These are phyloP conservation scores for Crotalus horridus DNA, from an alignment of 2,113 vertebrate genomes.

Conservation along the genomic window DNA sequence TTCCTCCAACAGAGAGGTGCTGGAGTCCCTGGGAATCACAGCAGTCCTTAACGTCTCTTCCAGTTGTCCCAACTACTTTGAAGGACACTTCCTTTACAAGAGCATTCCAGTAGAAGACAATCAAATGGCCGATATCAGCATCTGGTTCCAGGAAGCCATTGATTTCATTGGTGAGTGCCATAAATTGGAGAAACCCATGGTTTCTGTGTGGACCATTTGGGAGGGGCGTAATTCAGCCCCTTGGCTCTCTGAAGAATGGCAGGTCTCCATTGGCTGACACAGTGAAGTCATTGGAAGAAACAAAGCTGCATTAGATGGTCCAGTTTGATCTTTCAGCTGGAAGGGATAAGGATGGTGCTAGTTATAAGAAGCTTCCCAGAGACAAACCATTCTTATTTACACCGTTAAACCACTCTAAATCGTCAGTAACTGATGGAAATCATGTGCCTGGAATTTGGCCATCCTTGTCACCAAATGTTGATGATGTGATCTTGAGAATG, in stretches of 20 bases:
- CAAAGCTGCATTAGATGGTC: neutral
- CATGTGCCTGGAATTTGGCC: neutral
- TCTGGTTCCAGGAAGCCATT: conserved; percentile 82
- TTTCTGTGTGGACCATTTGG: too few relatives aligned
- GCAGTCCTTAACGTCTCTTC: conserved; percentile 85
- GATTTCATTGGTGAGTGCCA: conserved; percentile 77
- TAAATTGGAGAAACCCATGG: neutral
- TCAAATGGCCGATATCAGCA: conserved; percentile 78
- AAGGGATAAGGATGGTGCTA: neutral
- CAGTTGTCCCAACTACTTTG: conserved; percentile 81
- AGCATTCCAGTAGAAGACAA: conserved; percentile 81
- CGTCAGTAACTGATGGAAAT: neutral
- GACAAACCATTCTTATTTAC: neutral
- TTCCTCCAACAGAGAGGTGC: conserved; percentile 75
- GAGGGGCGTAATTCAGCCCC: neutral
- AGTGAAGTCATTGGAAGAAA: neutral
- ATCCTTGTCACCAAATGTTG: neutral
- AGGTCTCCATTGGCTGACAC: neutral
- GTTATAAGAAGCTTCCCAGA: neutral
- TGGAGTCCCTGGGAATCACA: conserved; percentile 77
- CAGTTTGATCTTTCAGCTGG: neutral
- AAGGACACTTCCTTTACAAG: conserved; percentile 78
- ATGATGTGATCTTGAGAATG: neutral
- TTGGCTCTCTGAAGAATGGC: neutral
- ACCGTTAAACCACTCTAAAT: neutral